phyloP scores from a whole-genome alignment of 2,113 vertebrate genomes.

The Erinaceus europaeus region DNA sequence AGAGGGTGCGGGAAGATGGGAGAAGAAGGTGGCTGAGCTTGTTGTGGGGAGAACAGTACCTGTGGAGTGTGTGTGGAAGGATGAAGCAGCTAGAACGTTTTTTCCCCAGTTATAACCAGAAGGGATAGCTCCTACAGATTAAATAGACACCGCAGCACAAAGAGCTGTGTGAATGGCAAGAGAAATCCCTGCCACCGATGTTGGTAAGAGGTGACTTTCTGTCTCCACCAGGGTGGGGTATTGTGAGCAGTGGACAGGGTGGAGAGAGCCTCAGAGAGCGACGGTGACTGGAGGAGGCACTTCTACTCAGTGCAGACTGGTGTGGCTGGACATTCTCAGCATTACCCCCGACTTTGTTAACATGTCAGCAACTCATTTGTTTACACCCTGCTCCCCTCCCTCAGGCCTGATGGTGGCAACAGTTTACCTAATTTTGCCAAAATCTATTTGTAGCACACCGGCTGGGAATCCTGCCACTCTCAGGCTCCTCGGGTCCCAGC shows the following conservation, averaged over 20 bases:
- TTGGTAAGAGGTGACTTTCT: neutral
- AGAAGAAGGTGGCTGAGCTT: neutral
- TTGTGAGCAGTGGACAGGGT: neutral
- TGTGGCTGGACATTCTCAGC: neutral
- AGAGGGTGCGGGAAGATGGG: neutral
- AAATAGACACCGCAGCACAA: neutral
- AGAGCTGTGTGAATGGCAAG: neutral
- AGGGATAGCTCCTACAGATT: neutral
- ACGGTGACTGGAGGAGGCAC: neutral
- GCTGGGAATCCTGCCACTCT: constrained; percentile 42
- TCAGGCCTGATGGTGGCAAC: constrained; percentile 28
- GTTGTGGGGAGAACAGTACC: neutral
- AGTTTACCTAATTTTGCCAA: constrained; percentile 53
- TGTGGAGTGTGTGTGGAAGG: neutral
- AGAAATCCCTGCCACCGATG: neutral
- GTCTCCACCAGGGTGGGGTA: neutral
- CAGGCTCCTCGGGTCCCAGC: neutral
- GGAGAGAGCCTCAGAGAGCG: neutral
- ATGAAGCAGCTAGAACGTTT: neutral
- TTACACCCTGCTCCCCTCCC: neutral
- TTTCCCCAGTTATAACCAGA: neutral
- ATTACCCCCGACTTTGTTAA: neutral
- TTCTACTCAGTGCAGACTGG: neutral
- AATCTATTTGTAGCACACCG: constrained; percentile 22
- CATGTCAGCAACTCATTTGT: constrained; percentile 27